Percentiles rank a stretch among this genome's conserved stretches.
Conservation (phyloP, 1,140 invertebrate species). For the Leptonema lineaticorne region DNA sequence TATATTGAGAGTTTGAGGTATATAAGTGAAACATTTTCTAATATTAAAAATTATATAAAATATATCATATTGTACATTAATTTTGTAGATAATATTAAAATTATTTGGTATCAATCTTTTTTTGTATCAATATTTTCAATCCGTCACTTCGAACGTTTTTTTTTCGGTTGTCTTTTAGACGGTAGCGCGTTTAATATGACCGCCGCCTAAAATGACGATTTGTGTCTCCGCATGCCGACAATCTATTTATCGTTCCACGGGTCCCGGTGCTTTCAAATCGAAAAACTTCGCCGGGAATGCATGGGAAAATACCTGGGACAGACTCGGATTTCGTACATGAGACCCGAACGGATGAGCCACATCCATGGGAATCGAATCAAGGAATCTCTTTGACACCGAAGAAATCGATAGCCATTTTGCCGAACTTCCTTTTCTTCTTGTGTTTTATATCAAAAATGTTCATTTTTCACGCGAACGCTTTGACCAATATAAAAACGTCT, state of each 20-base stretch:
- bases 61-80: no score
- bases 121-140: no score
- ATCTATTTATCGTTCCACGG: slow-evolving; percentile 27
- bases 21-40: no score
- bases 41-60: no score
- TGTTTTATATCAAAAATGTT: neutral
- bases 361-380: slow-evolving; percentile 29
- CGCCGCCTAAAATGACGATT: slow-evolving; percentile 12
- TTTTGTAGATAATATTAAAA: no score
- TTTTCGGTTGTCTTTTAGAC: no score
- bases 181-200: no score
- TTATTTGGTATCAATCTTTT: no score
- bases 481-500: no score
- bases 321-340: neutral
- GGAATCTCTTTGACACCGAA: slow-evolving; percentile 13
- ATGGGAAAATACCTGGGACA: slow-evolving; percentile 21
- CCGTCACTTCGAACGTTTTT: no score
- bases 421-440: slow-evolving; percentile 12
- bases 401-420: slow-evolving; percentile 26
- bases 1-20: no score
- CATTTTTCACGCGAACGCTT: slow-evolving; percentile 12
- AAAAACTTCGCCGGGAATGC: slow-evolving; percentile 30
- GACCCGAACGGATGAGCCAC: slow-evolving; percentile 16
- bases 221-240: slow-evolving; percentile 5
- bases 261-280: neutral